Conservation (phyloP, 2,113 vertebrate genomes). For the Menura novaehollandiae region DNA sequence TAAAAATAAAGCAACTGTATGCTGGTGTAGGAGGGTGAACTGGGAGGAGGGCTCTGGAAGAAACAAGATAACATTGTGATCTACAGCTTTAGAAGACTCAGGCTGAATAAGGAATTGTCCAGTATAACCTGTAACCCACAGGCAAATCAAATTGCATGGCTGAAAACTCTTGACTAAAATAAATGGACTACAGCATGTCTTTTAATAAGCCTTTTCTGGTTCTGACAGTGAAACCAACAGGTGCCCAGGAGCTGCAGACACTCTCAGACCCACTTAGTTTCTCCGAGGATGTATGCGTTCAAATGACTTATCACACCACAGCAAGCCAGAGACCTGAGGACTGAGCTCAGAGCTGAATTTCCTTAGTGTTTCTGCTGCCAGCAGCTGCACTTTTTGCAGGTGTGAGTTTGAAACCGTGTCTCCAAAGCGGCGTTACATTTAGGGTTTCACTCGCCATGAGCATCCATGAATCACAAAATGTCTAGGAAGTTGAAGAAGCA, state of each 20-base stretch:
- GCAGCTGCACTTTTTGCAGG: not conserved
- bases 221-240: slow-evolving; percentile 17
- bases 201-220: not conserved
- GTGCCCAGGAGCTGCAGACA: not conserved
- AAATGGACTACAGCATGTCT: not conserved
- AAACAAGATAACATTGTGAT: not conserved
- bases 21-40: not conserved
- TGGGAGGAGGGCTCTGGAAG: not conserved
- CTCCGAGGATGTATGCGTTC: not conserved
- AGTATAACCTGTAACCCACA: not conserved
- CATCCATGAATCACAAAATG: not conserved
- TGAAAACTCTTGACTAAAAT: not conserved
- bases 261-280: not conserved
- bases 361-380: not conserved
- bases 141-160: not conserved
- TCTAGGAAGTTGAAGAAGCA: not conserved
- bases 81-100: not conserved
- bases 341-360: not conserved
- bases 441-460: not conserved
- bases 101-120: not conserved
- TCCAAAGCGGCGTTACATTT: not conserved
- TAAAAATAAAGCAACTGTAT: slow-evolving; percentile 23
- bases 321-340: not conserved
- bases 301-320: not conserved
- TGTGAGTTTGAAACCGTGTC: not conserved